These are phyloP conservation scores for Lasioglossum calceatum DNA, from an alignment of 2,888 invertebrate species.

Conservation along the genomic window DNA sequence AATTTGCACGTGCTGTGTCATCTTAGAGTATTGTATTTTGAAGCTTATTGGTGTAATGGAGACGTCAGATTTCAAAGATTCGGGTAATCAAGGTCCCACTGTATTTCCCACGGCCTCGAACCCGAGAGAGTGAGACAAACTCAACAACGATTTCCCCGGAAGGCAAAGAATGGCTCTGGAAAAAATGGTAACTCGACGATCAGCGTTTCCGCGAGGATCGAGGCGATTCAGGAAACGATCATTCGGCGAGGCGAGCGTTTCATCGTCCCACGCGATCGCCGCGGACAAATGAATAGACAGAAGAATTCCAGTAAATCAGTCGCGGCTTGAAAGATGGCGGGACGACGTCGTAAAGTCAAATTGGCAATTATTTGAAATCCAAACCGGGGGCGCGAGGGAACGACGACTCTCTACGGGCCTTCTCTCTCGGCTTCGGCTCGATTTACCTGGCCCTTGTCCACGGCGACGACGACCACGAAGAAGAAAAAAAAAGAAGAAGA, in stretches of 20 bases:
- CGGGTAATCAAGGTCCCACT: background rate
- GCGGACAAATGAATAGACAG: background rate
- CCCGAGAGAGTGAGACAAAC: background rate
- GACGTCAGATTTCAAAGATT: background rate
- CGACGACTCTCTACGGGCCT: conserved; percentile 2
- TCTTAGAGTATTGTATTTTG: background rate
- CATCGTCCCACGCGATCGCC: conserved; percentile 11
- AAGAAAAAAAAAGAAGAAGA: conserved; percentile 38
- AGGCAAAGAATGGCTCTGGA: background rate
- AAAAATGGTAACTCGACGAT: background rate
- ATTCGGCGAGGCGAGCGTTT: background rate
- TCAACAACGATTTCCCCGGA: background rate
- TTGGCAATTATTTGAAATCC: conserved; percentile 34
- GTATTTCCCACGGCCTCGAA: background rate
- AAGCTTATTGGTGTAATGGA: background rate
- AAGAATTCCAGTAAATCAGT: conserved; percentile 24
- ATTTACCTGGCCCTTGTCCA: conserved; percentile 51
- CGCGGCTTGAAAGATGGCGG: conserved; percentile 20
- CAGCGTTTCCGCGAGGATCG: background rate
- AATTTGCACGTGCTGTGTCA: background rate
- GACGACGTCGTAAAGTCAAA: conserved; percentile 23
- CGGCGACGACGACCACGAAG: conserved; percentile 2
- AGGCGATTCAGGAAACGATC: conserved; percentile 1
- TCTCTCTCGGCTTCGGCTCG: conserved; percentile 36
- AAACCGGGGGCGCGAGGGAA: conserved; percentile 7